Evolutionary conservation across 2,113 vertebrate species (phyloP), one percentile per base, ranked within the genome.

Genomic region (Gavialis gangeticus): DNA sequence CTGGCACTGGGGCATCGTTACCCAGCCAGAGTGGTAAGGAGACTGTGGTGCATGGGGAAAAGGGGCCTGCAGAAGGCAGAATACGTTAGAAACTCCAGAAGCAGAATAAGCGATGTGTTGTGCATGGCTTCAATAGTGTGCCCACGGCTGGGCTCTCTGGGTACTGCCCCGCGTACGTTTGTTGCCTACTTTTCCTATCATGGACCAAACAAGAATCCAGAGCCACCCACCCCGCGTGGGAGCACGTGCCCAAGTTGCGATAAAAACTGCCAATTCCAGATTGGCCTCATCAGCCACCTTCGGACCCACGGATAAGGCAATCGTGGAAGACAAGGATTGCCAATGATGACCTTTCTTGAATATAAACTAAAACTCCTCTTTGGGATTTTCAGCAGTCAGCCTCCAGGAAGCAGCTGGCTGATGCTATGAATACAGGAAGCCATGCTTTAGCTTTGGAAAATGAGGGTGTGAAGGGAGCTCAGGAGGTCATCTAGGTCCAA

Each of bases 1-100:
- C 37, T 22, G 18, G 22, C n/a, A 0, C 0, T 55, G 25, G 67
- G 24, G 27, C 10, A n/a, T 34, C 27, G 24, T 12, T 59, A 12
- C 69, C 19, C 55, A 8, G 0, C 5, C 1, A 0, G 1, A 27
- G 17, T 37, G 67, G 11, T 67, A 69, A 34, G 5, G 18, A 69
- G 18, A 19, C 67, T 18, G n/a, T n/a, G n/a, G n/a, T n/a, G n/a
- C n/a, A n/a, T n/a, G n/a, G 18, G 16, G 67, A 59, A 64, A 46
- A 58, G 46, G 19, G 64, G 24, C 22, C 0, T 0, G 25, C 1
- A 0, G 62, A n/a, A 69, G 18, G 66, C n/a, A 75, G 27, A 82
- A 55, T 4, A 15, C 67, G 69, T 28, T 84, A 63, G 0, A 0
- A 81, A 85, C 93, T 79, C 15, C 18, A 10, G 5, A 46, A 76